Base-by-base conservation (phyloP, 2,797 vertebrate genomes). In the Gymnothorax reevesii region DNA sequence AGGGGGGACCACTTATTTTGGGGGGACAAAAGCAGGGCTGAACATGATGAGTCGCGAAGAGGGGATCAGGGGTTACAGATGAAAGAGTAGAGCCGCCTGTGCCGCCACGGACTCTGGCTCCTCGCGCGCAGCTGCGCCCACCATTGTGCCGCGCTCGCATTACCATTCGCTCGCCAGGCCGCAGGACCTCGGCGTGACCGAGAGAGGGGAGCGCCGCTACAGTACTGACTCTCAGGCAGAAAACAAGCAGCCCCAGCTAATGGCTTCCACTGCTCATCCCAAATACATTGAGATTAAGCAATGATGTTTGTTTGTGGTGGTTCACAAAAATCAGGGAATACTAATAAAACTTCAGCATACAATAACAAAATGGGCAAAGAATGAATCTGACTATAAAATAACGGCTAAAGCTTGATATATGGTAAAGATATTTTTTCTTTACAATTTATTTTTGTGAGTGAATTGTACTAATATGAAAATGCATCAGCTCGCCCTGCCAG, bases 21-120 rank as follows among this genome's bases (percentile, higher is more conserved):
- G 87, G 90, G 87, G 91, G 92, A 86, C 90, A 92, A 87, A 89
- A 91, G 92, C 91, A 91, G 93, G 89, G 49, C 33, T 90, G 94
- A 95, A 94, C 92, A 94, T 93, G 94, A 94, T 85, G 92, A 92
- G 92, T 95, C 93, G 92, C 91, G 91, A 92, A 91, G 92, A 93
- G 89, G 91, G 93, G 95, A 95, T 96, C 94, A 94, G 92, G 94
- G 95, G 94, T 95, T 94, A 94, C 55, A 93, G 94, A 95, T 96
- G 92, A 96, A 96, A 95, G 94, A 33, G 52, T 2, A 3, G 13
- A 88, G 92, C 93, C 92, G 93, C 90, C 92, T 86, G 3, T 89
- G 92, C 92, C 91, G 93, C 90, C 92, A 93, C 93, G 91, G 93
- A 95, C 93, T 94, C 92, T 94, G 93, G 93, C 93, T 88, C 90